Conservation (phyloP, 2,113 vertebrate genomes). For the Pollimyrus isidori region DNA sequence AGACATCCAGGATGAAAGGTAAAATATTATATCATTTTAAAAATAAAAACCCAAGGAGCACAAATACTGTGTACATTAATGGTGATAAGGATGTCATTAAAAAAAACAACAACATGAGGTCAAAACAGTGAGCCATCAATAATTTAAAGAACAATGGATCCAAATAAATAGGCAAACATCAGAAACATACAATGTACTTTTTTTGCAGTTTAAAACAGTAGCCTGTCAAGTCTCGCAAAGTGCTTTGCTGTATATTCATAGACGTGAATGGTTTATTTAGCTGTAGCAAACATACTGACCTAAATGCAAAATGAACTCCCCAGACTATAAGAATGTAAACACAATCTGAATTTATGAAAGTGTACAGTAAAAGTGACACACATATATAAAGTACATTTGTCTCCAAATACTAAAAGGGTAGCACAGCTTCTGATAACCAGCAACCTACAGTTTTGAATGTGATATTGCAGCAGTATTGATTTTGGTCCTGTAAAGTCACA, state of each 20-base stretch:
- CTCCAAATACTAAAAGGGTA: constrained; percentile 13
- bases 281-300: constrained; percentile 5
- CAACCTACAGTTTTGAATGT: neutral
- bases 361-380: constrained; percentile 14
- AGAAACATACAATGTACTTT: constrained; percentile 58
- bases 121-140: constrained; percentile 50
- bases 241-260: constrained; percentile 45
- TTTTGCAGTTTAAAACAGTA: constrained; percentile 51
- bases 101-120: neutral
- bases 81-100: neutral
- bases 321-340: constrained; percentile 2
- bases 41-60: neutral
- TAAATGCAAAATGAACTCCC: neutral
- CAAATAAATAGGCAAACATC: constrained; percentile 69
- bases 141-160: constrained; percentile 57
- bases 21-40: neutral
- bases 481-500: constrained; percentile 18
- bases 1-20: neutral
- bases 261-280: constrained; percentile 6
- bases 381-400: constrained; percentile 25
- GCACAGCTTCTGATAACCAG: neutral
- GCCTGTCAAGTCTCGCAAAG: constrained; percentile 52
- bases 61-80: neutral
- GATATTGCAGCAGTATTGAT: neutral
- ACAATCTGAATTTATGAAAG: constrained; percentile 7